Evolutionary conservation across 2,113 vertebrate species (phyloP).

Genomic region (Nerophis lumbriciformis): DNA sequence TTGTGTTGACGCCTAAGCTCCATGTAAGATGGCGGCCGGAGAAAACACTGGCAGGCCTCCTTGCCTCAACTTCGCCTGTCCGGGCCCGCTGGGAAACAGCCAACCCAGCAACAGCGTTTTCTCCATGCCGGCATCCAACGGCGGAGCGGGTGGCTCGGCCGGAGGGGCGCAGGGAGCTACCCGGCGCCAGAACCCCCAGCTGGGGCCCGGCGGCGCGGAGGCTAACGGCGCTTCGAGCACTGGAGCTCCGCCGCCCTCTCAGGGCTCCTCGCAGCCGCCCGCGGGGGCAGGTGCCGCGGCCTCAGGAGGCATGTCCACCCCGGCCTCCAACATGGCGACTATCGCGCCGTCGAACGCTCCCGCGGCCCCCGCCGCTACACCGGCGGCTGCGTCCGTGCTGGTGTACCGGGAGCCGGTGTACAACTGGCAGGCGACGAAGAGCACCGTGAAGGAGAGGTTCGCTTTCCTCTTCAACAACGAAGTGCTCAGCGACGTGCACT

Average conservation of each 20-base stretch:
- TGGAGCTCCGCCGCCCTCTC: constrained; percentile 65
- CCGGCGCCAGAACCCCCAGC: constrained; percentile 71
- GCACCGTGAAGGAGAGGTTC: constrained; percentile 89
- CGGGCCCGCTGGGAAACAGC: constrained; percentile 71
- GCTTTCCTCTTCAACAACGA: constrained; percentile 95
- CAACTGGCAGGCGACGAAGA: constrained; percentile 95
- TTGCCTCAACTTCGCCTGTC: constrained; percentile 70
- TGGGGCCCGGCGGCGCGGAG: constrained; percentile 71
- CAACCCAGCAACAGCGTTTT: constrained; percentile 73
- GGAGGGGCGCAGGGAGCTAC: constrained; percentile 57
- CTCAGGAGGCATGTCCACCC: constrained; percentile 59
- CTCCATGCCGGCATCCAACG: constrained; percentile 69
- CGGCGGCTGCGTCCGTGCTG: constrained; percentile 72
- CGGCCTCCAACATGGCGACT: constrained; percentile 67
- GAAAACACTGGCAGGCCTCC: constrained; percentile 79
- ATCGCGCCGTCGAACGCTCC: constrained; percentile 61
- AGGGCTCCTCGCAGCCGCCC: constrained; percentile 66
- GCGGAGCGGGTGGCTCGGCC: constrained; percentile 53
- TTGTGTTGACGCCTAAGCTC: constrained; percentile 65
- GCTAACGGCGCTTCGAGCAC: constrained; percentile 60
- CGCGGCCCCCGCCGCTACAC: constrained; percentile 49
- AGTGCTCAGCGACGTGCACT: constrained; percentile 94
- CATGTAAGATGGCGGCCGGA: constrained; percentile 84
- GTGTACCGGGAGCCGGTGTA: constrained; percentile 85
- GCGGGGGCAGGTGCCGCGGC: constrained; percentile 60